Conservation (phyloP, 2,797 vertebrate genomes). For the Spatula clypeata region DNA sequence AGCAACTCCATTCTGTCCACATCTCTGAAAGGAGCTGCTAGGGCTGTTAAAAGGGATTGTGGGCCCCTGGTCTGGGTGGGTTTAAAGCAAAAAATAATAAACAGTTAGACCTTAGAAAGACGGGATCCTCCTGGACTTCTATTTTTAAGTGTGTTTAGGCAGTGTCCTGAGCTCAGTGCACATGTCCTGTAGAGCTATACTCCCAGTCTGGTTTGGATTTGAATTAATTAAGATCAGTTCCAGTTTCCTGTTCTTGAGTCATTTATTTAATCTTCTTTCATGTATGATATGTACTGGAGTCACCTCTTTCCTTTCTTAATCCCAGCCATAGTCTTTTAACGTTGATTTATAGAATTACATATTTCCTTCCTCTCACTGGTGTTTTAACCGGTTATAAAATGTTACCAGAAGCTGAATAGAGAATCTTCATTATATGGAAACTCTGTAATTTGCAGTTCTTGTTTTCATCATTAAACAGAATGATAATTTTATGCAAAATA, state of each 20-base stretch:
- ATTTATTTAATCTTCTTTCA: neutral
- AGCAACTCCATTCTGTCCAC: neutral
- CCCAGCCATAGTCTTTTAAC: neutral
- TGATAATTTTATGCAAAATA: neutral
- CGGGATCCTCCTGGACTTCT: neutral
- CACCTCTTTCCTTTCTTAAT: constrained; percentile 16
- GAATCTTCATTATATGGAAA: neutral
- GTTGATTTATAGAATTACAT: neutral
- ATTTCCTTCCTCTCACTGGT: neutral
- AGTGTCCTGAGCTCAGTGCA: neutral
- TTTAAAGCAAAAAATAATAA: constrained; percentile 19
- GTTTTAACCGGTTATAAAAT: neutral
- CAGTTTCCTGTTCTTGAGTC: constrained; percentile 22
- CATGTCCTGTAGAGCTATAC: neutral
- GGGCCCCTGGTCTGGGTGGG: neutral
- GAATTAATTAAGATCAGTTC: constrained; percentile 27
- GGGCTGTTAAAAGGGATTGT: neutral
- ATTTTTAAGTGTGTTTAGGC: neutral
- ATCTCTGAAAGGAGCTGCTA: neutral
- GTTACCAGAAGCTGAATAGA: neutral
- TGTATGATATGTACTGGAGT: neutral
- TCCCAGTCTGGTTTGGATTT: constrained; percentile 14
- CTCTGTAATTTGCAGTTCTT: neutral
- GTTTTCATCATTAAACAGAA: neutral
- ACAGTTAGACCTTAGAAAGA: neutral